Evolutionary conservation across 2,888 invertebrate species (phyloP).

Genomic region (Pedicia rivosa): DNA sequence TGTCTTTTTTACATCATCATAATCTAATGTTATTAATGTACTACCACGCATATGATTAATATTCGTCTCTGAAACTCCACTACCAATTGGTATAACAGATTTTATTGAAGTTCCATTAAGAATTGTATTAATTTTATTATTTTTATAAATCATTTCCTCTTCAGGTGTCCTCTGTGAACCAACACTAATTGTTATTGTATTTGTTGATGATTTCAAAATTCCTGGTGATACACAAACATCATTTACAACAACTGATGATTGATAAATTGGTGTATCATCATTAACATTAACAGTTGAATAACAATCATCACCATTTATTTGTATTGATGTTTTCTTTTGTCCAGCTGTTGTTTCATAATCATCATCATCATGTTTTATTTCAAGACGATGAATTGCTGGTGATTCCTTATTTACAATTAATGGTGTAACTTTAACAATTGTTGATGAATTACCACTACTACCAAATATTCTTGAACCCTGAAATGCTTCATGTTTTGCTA

Average conservation of each 20-base stretch:
- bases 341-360: conserved; percentile 24
- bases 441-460: conserved; percentile 19
- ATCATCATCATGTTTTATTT: conserved; percentile 39
- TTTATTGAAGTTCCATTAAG: conserved; percentile 18
- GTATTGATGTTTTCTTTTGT: conserved; percentile 48
- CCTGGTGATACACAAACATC: conserved; percentile 34
- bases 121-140: conserved; percentile 26
- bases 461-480: conserved; percentile 6
- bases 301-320: conserved; percentile 57
- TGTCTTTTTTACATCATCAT: conserved; percentile 16
- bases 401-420: conserved; percentile 20
- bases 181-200: conserved; percentile 44
- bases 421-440: conserved; percentile 32
- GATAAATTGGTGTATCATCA: conserved; percentile 50
- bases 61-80: not conserved
- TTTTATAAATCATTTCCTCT: conserved; percentile 24
- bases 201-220: conserved; percentile 34
- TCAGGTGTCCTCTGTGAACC: conserved; percentile 19
- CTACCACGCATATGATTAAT: conserved; percentile 18
- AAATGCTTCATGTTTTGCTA: conserved; percentile 1
- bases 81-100: conserved; percentile 32
- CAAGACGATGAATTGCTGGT: conserved; percentile 34
- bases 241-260: conserved; percentile 56
- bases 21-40: conserved; percentile 27
- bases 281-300: conserved; percentile 60